Evolutionary conservation across 1,140 invertebrate genomes (phyloP), one percentile per base, ranked within the genome.

Genomic region (Dysdera silvatica): DNA sequence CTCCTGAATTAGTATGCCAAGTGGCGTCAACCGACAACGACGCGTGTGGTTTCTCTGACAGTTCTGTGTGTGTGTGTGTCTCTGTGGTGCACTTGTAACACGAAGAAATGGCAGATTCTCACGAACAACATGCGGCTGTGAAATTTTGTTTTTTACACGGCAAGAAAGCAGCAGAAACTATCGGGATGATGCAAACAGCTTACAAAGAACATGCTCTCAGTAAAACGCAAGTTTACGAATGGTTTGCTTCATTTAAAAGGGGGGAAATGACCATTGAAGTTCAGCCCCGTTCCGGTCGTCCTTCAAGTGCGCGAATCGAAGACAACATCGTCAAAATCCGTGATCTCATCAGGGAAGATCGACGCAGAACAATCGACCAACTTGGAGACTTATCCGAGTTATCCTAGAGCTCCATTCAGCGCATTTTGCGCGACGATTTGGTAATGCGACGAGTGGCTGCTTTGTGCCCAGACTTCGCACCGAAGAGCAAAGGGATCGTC

Each of bases 141-240:
- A 35, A 52, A 24, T 52, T 52, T 52, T 52, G 28, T 52, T 32
- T 24, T 32, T 32, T 32, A 52, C 16, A n/a, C 20, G n/a, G 20
- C 49, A 52, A 52, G 49, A 24, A 52, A 7, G 33, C 37, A 52
- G 20, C 49, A 7, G 49, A 52, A 52, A 31, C 49, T 35, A 18
- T 31, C 28, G 7, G 5, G 49, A 52, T 52, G 6, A 52, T 52
- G 33, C 7, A 52, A 52, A 52, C 16, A 32, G 49, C 49, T 52
- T 52, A 52, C 49, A 52, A 52, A 35, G n/a, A 23, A 52, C 49
- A 52, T 35, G 7, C 33, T 52, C 5, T 35, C 18, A 52, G 33
- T 52, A 52, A 52, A 52, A 52, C n/a, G 6, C 7, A 32, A 35
- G 7, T 52, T n/a, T 35, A 24, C 33, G 49, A 52, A 23, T 31